A percentile compares a stretch with the other conserved stretches of the same genome.
Evolutionary conservation across 2,797 vertebrate genomes (phyloP).

Genomic region (Pipistrellus pygmaeus): DNA sequence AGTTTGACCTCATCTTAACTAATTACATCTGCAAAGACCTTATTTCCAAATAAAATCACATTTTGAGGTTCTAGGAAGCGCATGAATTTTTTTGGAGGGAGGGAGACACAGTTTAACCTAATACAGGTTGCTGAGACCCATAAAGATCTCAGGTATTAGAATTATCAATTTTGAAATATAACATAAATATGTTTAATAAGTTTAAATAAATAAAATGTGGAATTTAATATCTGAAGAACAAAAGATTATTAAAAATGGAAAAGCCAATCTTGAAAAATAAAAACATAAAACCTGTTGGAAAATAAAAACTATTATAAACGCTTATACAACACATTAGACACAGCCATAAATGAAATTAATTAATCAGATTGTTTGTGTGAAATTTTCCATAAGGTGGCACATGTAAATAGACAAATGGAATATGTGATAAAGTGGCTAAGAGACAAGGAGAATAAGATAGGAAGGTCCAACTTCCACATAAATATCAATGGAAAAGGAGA

Average conservation of each 20-base stretch:
- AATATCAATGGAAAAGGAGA: neutral
- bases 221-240: neutral
- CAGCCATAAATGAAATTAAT: neutral
- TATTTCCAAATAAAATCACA: conserved; percentile 9
- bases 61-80: neutral
- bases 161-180: neutral
- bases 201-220: neutral
- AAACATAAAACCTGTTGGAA: neutral
- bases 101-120: neutral
- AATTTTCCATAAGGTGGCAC: neutral
- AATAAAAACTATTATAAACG: conserved; percentile 19
- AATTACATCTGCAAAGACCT: neutral
- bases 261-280: neutral
- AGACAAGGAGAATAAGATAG: neutral
- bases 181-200: neutral
- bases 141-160: neutral
- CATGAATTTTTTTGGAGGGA: neutral
- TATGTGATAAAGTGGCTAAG: neutral
- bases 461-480: neutral
- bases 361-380: neutral
- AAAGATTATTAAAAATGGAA: neutral
- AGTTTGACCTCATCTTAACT: neutral
- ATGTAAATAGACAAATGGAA: neutral
- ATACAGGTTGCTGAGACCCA: neutral
- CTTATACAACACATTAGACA: neutral